phyloP scores from a whole-genome alignment of 2,888 invertebrate species.

The Graphium colonna region DNA sequence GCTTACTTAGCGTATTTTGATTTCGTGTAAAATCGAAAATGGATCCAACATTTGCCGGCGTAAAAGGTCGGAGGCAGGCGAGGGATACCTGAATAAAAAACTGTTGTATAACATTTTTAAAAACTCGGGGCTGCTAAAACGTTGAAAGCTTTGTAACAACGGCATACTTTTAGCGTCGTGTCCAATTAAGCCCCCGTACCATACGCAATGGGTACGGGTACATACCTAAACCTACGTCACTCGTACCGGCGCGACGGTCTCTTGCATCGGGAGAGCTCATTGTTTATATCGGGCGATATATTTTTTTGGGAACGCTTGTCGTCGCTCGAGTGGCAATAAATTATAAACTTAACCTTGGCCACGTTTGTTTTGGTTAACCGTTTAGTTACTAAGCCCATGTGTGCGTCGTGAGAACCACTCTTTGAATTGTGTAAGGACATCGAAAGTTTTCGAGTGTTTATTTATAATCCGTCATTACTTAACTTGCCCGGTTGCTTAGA shows the following conservation, averaged over 20 bases:
- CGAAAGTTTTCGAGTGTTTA: slow-evolving; percentile 22
- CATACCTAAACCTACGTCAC: slow-evolving; percentile 28
- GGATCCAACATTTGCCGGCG: not conserved
- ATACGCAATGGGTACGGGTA: slow-evolving; percentile 28
- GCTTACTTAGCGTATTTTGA: slow-evolving; percentile 21
- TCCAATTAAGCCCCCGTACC: slow-evolving; percentile 36
- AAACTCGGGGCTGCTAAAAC: slow-evolving; percentile 33
- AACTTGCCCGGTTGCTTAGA: slow-evolving; percentile 1
- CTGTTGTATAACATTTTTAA: slow-evolving; percentile 32
- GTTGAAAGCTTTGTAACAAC: slow-evolving; percentile 26
- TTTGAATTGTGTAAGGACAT: slow-evolving; percentile 32
- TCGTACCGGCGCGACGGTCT: slow-evolving; percentile 16
- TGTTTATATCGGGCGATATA: slow-evolving; percentile 58
- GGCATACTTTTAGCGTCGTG: slow-evolving; percentile 36
- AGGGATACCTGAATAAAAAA: slow-evolving; percentile 12
- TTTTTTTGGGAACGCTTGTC: slow-evolving; percentile 59
- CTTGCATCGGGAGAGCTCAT: slow-evolving; percentile 42
- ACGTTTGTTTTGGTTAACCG: slow-evolving; percentile 69
- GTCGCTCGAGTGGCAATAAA: slow-evolving; percentile 70
- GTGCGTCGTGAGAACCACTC: slow-evolving; percentile 66
- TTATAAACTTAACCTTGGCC: slow-evolving; percentile 73
- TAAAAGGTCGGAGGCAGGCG: slow-evolving; percentile 3
- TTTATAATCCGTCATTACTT: slow-evolving; percentile 13
- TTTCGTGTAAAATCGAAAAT: slow-evolving; percentile 15
- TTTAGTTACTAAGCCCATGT: slow-evolving; percentile 53